Conservation (phyloP, 2,113 vertebrate genomes). For the Setophaga coronata region DNA sequence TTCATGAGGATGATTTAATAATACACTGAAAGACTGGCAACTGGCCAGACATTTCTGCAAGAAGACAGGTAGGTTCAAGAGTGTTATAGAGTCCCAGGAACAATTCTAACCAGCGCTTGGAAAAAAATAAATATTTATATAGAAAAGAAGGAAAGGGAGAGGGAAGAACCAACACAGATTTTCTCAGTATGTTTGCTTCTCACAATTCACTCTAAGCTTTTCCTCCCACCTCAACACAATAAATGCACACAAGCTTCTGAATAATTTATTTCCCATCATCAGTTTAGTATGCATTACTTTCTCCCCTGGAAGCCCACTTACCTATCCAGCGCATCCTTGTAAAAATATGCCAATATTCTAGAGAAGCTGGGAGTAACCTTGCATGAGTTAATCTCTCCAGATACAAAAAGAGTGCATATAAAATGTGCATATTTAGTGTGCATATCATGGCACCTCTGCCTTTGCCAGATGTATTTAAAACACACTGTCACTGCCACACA, state of each 20-base stretch:
- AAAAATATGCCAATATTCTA: background rate
- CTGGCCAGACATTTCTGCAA: background rate
- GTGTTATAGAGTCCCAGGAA: fast-evolving
- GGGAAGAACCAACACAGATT: background rate
- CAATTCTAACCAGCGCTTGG: background rate
- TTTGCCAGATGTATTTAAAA: background rate
- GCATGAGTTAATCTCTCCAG: background rate
- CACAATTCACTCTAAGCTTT: background rate
- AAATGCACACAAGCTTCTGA: background rate
- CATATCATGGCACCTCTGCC: background rate
- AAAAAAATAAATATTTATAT: background rate
- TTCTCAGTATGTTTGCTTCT: background rate
- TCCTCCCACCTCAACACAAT: background rate
- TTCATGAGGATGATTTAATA: background rate
- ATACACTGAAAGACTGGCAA: background rate
- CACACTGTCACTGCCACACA: background rate
- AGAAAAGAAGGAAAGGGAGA: background rate
- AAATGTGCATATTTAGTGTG: background rate
- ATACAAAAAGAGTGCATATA: background rate
- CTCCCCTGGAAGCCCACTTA: background rate
- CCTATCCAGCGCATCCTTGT: background rate
- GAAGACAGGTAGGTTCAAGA: background rate
- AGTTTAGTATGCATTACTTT: background rate
- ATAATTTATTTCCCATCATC: background rate
- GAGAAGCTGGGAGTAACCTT: background rate